These are phyloP conservation scores for Ellobius talpinus DNA, from an alignment of 2,113 vertebrate genomes.

Conservation along the genomic window DNA sequence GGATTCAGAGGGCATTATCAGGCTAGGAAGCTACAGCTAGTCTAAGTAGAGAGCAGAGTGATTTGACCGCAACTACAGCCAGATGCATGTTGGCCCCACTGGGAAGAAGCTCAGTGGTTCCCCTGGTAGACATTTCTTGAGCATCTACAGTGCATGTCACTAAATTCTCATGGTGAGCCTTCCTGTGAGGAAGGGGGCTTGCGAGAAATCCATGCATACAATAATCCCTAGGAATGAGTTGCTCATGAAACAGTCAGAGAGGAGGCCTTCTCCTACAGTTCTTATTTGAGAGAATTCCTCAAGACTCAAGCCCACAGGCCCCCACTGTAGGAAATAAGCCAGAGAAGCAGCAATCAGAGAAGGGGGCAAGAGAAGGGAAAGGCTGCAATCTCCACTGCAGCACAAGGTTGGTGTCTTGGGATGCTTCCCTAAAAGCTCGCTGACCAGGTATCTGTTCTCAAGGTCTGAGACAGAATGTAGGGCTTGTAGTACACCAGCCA, in stretches of 20 bases:
- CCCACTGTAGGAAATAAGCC: constrained; percentile 47
- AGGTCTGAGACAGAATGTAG: constrained; percentile 59
- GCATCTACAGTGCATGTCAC: constrained; percentile 37
- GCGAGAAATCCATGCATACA: constrained; percentile 52
- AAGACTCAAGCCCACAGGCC: constrained; percentile 58
- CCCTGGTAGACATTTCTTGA: constrained; percentile 31
- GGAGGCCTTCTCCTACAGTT: constrained; percentile 14
- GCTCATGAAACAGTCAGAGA: constrained; percentile 35
- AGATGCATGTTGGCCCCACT: background rate
- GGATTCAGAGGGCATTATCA: constrained; percentile 14
- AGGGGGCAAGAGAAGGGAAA: constrained; percentile 52
- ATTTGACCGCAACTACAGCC: constrained; percentile 6
- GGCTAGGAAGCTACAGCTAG: background rate
- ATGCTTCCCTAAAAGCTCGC: constrained; percentile 35
- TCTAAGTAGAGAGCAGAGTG: background rate
- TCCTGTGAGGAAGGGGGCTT: constrained; percentile 44
- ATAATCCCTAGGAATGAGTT: constrained; percentile 19
- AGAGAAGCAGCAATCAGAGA: constrained; percentile 77
- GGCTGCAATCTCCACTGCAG: constrained; percentile 54
- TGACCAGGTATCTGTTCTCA: constrained; percentile 56
- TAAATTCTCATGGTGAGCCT: constrained; percentile 38
- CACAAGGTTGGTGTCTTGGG: constrained; percentile 58
- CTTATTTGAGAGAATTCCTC: constrained; percentile 37
- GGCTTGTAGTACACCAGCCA: constrained; percentile 71
- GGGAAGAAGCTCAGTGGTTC: constrained; percentile 4